phyloP scores from a whole-genome alignment of 2,797 vertebrate genomes.

The Chanos chanos region DNA sequence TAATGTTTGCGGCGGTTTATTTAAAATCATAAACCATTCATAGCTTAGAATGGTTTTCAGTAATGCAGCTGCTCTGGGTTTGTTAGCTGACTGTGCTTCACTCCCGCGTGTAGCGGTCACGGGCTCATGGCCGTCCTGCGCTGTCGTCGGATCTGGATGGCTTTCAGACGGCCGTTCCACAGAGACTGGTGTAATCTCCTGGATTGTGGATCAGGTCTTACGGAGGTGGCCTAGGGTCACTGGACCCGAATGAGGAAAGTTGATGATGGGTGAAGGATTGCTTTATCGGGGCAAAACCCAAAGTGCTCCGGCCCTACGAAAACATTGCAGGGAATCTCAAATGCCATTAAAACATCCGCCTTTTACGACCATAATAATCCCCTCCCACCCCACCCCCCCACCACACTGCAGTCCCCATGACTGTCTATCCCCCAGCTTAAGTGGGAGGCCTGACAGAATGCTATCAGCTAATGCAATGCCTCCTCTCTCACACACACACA shows the following conservation, averaged over 20 bases:
- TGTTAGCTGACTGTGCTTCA: background rate
- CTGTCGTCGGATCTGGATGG: too few species aligned
- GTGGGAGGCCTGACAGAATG: slow-evolving; percentile 58
- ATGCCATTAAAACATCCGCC: slow-evolving; percentile 67
- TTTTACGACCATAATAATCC: slow-evolving; percentile 73
- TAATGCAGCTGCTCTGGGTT: background rate
- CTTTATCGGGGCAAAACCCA: slow-evolving; percentile 51
- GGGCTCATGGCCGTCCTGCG: too few species aligned
- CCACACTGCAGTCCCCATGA: slow-evolving; percentile 51
- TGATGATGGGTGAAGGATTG: slow-evolving; percentile 50
- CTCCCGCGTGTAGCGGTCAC: too few species aligned
- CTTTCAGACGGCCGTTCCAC: background rate
- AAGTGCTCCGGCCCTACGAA: slow-evolving; percentile 57
- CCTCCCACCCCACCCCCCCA: slow-evolving; percentile 36
- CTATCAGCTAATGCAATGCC: slow-evolving; percentile 62
- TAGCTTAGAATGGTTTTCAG: background rate
- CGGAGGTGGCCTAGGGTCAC: slow-evolving; percentile 58
- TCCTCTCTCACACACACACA: background rate
- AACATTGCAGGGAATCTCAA: slow-evolving; percentile 65
- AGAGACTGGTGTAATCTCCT: background rate
- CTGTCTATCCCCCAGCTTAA: slow-evolving; percentile 56
- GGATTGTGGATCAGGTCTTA: slow-evolving; percentile 16
- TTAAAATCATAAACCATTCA: too few species aligned
- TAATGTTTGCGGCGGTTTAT: too few species aligned
- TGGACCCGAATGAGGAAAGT: slow-evolving; percentile 38